phyloP scores from a whole-genome alignment of 2,797 vertebrate species.

The Notamacropus eugenii region DNA sequence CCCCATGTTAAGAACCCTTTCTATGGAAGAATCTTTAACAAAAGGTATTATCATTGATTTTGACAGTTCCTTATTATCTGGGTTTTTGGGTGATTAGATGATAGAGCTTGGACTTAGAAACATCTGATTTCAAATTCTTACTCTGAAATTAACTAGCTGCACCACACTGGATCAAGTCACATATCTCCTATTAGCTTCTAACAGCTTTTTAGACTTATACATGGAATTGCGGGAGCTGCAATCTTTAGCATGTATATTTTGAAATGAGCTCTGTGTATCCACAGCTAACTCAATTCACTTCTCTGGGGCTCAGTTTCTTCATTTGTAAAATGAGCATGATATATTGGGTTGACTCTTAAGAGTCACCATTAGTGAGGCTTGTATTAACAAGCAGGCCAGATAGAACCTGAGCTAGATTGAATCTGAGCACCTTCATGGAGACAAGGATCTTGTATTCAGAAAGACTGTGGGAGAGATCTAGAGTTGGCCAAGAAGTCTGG shows the following conservation, averaged over 20 bases:
- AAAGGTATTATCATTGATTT: not conserved
- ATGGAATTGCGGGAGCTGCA: not conserved
- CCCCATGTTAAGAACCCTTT: not conserved
- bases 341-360: no score
- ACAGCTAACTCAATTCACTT: not conserved
- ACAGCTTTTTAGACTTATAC: not conserved
- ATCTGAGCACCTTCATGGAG: no score
- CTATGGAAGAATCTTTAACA: not conserved
- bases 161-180: not conserved
- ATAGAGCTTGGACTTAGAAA: not conserved
- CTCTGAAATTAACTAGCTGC: not conserved
- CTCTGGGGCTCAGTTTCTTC: not conserved
- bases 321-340: not conserved
- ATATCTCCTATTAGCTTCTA: not conserved
- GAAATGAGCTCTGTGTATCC: not conserved
- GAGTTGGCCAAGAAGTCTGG: no score
- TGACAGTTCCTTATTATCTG: not conserved
- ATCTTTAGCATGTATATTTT: not conserved
- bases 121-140: not conserved
- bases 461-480: no score
- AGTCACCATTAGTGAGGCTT: no score
- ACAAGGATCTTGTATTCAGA: no score
- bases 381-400: no score
- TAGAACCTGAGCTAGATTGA: no score
- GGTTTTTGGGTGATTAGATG: not conserved